Percentiles rank a stretch among this genome's conserved stretches.
Conservation (phyloP, 2,888 invertebrate species). For the Nemapogon koenigi region DNA sequence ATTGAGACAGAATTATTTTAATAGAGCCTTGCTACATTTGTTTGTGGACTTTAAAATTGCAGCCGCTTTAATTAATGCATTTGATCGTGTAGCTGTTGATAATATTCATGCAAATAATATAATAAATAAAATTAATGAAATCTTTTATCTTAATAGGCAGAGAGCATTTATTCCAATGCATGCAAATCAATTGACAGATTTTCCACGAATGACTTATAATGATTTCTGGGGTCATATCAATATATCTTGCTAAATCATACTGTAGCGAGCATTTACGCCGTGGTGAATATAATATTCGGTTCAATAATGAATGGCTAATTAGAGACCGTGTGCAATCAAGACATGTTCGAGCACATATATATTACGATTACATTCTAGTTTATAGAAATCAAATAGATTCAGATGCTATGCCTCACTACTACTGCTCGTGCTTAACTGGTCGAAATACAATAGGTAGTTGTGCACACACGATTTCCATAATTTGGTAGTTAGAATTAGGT, state of each 20-base stretch:
- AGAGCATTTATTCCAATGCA: neutral
- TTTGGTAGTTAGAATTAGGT: slow-evolving; percentile 6
- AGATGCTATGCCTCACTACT: slow-evolving; percentile 2
- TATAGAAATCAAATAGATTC: neutral
- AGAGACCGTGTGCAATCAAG: slow-evolving; percentile 6
- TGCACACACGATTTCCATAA: slow-evolving; percentile 4
- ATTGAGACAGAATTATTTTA: slow-evolving; percentile 14
- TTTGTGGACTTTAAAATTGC: slow-evolving; percentile 16
- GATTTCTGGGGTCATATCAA: slow-evolving; percentile 1
- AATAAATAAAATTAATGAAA: neutral
- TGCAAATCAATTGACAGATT: neutral
- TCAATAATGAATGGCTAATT: neutral
- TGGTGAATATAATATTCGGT: slow-evolving; percentile 1
- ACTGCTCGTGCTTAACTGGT: slow-evolving; percentile 3
- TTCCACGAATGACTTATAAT: neutral
- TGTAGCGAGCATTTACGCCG: neutral
- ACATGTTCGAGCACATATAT: slow-evolving; percentile 1
- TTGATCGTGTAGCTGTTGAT: slow-evolving; percentile 3
- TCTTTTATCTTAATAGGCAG: slow-evolving; percentile 1
- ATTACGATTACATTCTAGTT: slow-evolving; percentile 3
- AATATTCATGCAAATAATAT: neutral
- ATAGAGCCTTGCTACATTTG: slow-evolving; percentile 10
- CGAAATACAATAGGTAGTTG: slow-evolving; percentile 7
- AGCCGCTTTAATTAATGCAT: slow-evolving; percentile 16
- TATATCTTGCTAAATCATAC: neutral